These are phyloP conservation scores for Hymenopus coronatus DNA, from an alignment of 2,888 invertebrate genomes.

Conservation along the genomic window DNA sequence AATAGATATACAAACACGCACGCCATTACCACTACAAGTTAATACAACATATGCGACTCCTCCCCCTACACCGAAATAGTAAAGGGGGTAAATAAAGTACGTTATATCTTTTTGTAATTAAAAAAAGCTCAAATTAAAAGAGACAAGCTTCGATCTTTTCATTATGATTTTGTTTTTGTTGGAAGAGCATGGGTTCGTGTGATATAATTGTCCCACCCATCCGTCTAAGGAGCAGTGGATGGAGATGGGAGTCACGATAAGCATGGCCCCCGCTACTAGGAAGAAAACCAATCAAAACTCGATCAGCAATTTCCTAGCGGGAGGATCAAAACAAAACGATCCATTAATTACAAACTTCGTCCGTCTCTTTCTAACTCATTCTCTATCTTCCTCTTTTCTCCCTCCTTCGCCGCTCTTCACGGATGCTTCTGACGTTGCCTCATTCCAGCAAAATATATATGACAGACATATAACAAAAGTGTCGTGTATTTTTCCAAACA, in stretches of 20 bases:
- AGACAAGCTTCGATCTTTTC: conserved; percentile 29
- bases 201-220: conserved; percentile 27
- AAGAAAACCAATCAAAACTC: conserved; percentile 33
- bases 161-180: conserved; percentile 25
- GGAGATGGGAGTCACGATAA: conserved; percentile 6
- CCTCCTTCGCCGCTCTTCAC: background rate
- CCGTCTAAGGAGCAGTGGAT: background rate
- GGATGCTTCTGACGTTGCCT: background rate
- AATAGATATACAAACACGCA: background rate
- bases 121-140: conserved; percentile 26
- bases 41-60: background rate
- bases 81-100: conserved; percentile 7
- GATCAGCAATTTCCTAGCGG: conserved; percentile 33
- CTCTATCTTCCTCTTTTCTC: background rate
- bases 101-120: background rate
- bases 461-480: background rate
- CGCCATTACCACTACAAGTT: background rate
- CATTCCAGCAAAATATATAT: background rate
- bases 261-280: background rate
- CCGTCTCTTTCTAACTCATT: background rate
- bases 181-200: conserved; percentile 1
- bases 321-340: conserved; percentile 33
- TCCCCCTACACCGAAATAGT: background rate
- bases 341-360: conserved; percentile 30
- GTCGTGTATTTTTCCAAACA: no score